Conservation (phyloP, 1,140 invertebrate genomes). For the Hypothenemus hampei region DNA sequence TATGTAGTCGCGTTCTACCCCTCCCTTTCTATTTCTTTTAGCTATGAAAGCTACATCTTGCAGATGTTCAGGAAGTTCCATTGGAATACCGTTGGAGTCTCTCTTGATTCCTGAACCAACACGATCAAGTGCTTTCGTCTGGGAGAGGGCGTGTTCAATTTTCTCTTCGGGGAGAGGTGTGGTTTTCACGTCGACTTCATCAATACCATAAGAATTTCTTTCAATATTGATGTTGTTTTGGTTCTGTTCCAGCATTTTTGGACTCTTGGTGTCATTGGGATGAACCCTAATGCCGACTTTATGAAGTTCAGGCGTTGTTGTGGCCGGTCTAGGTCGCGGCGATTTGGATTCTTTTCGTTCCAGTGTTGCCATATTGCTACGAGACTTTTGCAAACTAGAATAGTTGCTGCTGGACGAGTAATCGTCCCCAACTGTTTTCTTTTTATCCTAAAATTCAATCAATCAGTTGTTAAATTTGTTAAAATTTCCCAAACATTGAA, state of each 20-base stretch:
- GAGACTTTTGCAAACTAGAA: slow-evolving; percentile 47
- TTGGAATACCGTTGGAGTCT: slow-evolving; percentile 55
- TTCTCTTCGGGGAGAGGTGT: slow-evolving; percentile 41
- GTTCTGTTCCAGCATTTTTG: slow-evolving; percentile 42
- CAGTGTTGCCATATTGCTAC: slow-evolving; percentile 40
- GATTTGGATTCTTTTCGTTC: slow-evolving; percentile 39
- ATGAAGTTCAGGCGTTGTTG: slow-evolving; percentile 38
- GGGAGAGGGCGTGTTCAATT: slow-evolving; percentile 43
- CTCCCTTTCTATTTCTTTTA: slow-evolving; percentile 57
- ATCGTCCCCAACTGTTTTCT: slow-evolving; percentile 47
- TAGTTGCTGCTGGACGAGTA: slow-evolving; percentile 48
- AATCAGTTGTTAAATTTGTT: not conserved
- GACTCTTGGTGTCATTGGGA: slow-evolving; percentile 48
- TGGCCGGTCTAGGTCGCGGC: slow-evolving; percentile 27
- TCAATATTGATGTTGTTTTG: slow-evolving; percentile 46
- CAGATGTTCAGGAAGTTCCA: slow-evolving; percentile 64
- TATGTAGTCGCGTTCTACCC: not conserved
- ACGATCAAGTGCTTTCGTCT: slow-evolving; percentile 30
- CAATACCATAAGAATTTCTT: slow-evolving; percentile 46
- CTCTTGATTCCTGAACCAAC: slow-evolving; percentile 52
- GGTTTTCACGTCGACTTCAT: slow-evolving; percentile 45
- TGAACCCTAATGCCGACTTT: slow-evolving; percentile 66
- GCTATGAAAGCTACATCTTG: slow-evolving; percentile 65
- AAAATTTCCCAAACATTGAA: not conserved
- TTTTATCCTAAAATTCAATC: slow-evolving; percentile 35